Percentiles rank a stretch among this genome's conserved stretches.
Conservation (phyloP, 92 coral and sea anemone species). For the Phenganax subtilis region DNA sequence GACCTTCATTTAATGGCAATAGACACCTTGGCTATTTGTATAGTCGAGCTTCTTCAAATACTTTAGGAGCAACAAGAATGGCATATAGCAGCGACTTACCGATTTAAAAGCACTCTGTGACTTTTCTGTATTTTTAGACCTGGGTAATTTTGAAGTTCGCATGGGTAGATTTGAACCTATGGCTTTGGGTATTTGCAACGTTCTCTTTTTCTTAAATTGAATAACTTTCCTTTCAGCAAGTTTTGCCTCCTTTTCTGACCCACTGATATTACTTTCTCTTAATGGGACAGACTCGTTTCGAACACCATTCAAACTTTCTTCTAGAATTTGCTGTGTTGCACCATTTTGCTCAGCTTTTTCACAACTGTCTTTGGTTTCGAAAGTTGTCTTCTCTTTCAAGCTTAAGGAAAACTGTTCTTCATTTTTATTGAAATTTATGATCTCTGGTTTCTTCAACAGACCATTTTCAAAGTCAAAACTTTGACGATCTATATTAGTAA, state of each 20-base stretch:
- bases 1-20: no score
- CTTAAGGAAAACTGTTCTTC: no score
- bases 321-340: no score
- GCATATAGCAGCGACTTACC: constrained; percentile 44
- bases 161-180: constrained; percentile 13
- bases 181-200: not conserved
- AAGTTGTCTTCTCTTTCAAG: no score
- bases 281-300: not conserved
- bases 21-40: no score
- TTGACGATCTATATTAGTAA: not conserved
- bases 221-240: not conserved
- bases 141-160: constrained; percentile 40
- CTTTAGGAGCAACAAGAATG: not conserved
- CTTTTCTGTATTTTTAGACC: constrained; percentile 52
- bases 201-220: not conserved
- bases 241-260: not conserved
- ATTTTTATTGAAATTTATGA: no score
- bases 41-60: no score
- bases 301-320: no score
- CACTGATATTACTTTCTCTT: not conserved
- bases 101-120: constrained; percentile 60
- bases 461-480: not conserved
- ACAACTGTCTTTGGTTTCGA: no score
- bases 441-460: not conserved
- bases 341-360: no score